Evolutionary conservation across 2,113 vertebrate species (phyloP).

Genomic region (Euleptes europaea): DNA sequence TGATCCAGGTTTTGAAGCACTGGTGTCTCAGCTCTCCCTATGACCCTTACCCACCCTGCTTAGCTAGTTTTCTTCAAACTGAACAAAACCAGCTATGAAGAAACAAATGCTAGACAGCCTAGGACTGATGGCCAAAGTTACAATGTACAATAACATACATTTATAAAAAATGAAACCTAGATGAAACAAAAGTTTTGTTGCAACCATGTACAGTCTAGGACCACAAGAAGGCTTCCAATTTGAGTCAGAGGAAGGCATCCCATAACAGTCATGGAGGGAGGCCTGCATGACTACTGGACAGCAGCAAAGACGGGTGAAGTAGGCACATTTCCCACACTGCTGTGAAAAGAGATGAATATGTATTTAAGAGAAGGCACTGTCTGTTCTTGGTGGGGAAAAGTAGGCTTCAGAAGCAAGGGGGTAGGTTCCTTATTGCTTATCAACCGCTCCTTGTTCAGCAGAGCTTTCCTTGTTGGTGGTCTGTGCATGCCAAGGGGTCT

Average conservation of each 20-base stretch:
- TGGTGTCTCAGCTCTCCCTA: background rate
- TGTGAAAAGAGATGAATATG: background rate
- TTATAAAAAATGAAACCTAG: background rate
- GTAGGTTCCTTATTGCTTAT: slow-evolving; percentile 70
- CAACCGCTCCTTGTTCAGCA: slow-evolving; percentile 76
- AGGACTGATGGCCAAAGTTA: background rate
- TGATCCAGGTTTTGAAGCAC: background rate
- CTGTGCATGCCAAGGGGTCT: slow-evolving; percentile 86
- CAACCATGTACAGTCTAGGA: background rate
- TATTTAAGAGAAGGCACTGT: slow-evolving; percentile 50
- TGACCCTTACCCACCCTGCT: background rate
- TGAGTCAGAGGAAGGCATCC: background rate
- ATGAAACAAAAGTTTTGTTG: background rate
- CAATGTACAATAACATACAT: background rate
- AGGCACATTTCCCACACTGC: background rate
- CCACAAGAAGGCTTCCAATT: background rate
- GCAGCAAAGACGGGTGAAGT: background rate
- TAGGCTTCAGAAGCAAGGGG: background rate
- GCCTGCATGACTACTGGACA: slow-evolving; percentile 2
- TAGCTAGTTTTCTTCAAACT: background rate
- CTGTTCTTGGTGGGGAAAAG: slow-evolving; percentile 31
- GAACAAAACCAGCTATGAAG: background rate
- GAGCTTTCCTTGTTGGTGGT: slow-evolving; percentile 62
- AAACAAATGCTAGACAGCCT: background rate
- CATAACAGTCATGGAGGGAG: background rate